Evolutionary conservation across 37 sponge, comb jelly and placozoan genomes (phyloP), one percentile per base, ranked within the genome.

Genomic region (Dysidea cf. avara): DNA sequence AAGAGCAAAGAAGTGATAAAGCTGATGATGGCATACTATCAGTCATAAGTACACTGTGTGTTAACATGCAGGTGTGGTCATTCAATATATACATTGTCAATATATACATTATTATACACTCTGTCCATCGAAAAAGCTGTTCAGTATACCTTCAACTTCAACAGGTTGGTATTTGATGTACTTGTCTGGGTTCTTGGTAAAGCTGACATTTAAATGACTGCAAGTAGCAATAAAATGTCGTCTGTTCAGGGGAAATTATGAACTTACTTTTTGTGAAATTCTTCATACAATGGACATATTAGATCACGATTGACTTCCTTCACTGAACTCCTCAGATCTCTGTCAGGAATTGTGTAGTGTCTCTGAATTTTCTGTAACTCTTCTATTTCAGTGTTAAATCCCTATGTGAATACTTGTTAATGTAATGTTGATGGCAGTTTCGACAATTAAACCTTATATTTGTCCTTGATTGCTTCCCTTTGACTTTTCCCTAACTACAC

Each of bases 181-280:
- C 36, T 96, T 96, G 3, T 93, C 94, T 6, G 83, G 87, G 39
- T 96, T 89, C 75, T 93, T 89, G 1, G 97, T 96, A 57, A 96
- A 96, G 14, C 49, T 39, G 20, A 64, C 52, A 26, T 47, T 39
- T 29, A 74, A 54, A 83, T 85, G 83, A 29, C 94, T 93, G 63
- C 28, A 62, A 71, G 21, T 52, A 49, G 32, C 3, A 20, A 22
- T 12, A 3, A 54, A 16, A 30, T 56, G 17, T 3, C 18, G 20
- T 20, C 31, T 13, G 25, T n/a, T 22, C 20, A 65, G 0, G 3
- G 33, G 11, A 64, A 7, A 13, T 43, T 43, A 49, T 9, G 22
- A 13, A 68, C 89, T 66, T 25, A 94, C 94, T 63, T 36, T 50
- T 34, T 46, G 40, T 86, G 58, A 57, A 96, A 89, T 37, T 65